These are phyloP conservation scores for Sesia bembeciformis DNA, from an alignment of 2,888 invertebrate genomes.

Conservation along the genomic window DNA sequence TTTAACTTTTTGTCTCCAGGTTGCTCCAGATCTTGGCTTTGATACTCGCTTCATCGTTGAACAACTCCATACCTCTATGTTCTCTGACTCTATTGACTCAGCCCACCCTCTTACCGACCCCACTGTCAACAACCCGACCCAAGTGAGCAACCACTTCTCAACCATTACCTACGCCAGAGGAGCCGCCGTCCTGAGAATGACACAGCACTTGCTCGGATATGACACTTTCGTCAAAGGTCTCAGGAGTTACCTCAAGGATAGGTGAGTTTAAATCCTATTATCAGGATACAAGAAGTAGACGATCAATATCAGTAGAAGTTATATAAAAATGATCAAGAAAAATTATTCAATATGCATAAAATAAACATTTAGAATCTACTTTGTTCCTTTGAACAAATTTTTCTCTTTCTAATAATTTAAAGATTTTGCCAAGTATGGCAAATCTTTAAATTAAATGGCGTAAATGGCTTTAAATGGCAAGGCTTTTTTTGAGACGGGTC, in stretches of 20 bases:
- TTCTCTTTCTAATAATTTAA: no score
- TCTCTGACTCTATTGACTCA: conserved; percentile 67
- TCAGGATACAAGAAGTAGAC: no score
- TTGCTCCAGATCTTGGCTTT: conserved; percentile 43
- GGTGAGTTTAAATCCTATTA: conserved; percentile 33
- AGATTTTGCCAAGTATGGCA: no score
- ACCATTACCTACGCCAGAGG: conserved; percentile 81
- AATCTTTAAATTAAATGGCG: no score
- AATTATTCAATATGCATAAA: no score
- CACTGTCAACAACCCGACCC: conserved; percentile 67
- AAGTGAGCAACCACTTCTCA: conserved; percentile 77
- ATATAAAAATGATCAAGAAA: no score
- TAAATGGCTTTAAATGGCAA: no score
- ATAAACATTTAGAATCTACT: no score
- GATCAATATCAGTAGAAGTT: no score
- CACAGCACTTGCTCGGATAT: conserved; percentile 75
- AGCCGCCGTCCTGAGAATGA: conserved; percentile 78
- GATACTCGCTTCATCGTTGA: conserved; percentile 77
- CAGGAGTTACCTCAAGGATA: conserved; percentile 60
- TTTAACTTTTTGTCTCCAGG: conserved; percentile 20
- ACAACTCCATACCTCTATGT: conserved; percentile 77
- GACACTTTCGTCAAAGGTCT: conserved; percentile 69
- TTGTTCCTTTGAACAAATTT: no score
- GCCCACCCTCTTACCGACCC: conserved; percentile 76
- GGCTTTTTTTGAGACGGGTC: no score